Evolutionary conservation across 2,888 invertebrate genomes (phyloP), one percentile per base, ranked within the genome.

Genomic region (Idaea dimidiata): DNA sequence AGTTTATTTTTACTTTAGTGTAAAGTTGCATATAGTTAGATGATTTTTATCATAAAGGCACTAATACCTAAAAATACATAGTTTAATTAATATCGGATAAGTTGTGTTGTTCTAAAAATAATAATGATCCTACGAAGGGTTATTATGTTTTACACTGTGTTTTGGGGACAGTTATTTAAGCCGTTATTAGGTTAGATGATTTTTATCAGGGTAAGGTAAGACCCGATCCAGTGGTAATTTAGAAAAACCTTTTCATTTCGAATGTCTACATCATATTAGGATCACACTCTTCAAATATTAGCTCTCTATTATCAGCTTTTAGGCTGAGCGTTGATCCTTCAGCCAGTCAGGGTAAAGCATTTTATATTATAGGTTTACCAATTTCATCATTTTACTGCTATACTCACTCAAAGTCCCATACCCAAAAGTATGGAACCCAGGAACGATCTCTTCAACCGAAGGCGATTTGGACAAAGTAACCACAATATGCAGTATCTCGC

Each of bases 221-320:
- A 3, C 24, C 5, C 24, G 5, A 24, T 24, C 1, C 24, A 1
- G 24, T 24, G 5, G 5, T 3, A 24, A 24, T 24, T 24, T 24
- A 3, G 24, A 24, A 24, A 24, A 24, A 24, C 1, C 1, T 24
- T 24, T 24, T 24, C 24, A 3, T 24, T 3, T 24, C 24, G 3
- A 24, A 24, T 24, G 24, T 5, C 24, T 5, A 24, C 24, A 24
- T 24, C 24, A 24, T 24, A 3, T 3, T 5, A 24, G 5, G 82
- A 63, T 88, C 80, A 16, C 86, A 87, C 16, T 81, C 33, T 33
- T 74, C 62, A 62, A 90, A 84, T 77, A 87, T 81, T 6, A 87
- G 63, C 71, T 86, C 84, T 68, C 24, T 24, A 24, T 5, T 24
- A 24, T 24, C 24, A 24, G 24, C 24, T 1, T 24, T 24, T 3